Evolutionary conservation across 2,113 vertebrate species (phyloP).

Genomic region (Onychorhynchus coronatus): DNA sequence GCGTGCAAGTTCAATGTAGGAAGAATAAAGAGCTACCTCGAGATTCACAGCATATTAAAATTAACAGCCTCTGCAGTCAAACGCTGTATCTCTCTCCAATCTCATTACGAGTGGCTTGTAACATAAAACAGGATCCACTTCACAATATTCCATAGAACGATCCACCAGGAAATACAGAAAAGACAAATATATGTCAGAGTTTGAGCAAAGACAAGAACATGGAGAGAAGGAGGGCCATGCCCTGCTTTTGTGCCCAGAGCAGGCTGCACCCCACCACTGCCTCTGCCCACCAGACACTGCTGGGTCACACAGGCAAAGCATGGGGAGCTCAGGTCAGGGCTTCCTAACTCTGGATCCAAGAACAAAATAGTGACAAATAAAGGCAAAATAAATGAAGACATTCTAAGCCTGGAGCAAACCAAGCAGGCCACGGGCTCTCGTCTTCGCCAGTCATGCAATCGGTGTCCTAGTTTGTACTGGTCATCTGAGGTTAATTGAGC

Average conservation of each 20-base stretch:
- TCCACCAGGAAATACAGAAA: neutral
- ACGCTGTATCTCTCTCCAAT: slow-evolving; percentile 69
- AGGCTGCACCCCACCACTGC: fast-evolving
- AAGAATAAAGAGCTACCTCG: slow-evolving; percentile 64
- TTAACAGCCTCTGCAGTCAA: slow-evolving; percentile 73
- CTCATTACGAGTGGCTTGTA: slow-evolving; percentile 63
- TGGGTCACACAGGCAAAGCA: neutral
- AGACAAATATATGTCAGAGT: neutral
- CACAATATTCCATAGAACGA: slow-evolving; percentile 27
- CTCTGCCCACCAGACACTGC: neutral
- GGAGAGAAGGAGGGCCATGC: neutral
- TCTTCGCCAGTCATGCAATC: neutral
- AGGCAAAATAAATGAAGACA: neutral
- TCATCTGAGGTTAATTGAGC: slow-evolving; percentile 3
- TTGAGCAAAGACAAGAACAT: neutral
- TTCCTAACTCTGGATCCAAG: neutral
- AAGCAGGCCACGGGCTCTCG: neutral
- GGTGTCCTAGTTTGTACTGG: neutral
- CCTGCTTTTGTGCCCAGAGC: neutral
- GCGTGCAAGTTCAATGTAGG: neutral
- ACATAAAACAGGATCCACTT: slow-evolving; percentile 62
- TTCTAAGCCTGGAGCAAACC: neutral
- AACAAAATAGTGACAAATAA: neutral
- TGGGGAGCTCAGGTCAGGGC: neutral
- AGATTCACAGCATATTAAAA: slow-evolving; percentile 70